phyloP scores from a whole-genome alignment of 2,113 vertebrate genomes.

The Oncorhynchus masou region DNA sequence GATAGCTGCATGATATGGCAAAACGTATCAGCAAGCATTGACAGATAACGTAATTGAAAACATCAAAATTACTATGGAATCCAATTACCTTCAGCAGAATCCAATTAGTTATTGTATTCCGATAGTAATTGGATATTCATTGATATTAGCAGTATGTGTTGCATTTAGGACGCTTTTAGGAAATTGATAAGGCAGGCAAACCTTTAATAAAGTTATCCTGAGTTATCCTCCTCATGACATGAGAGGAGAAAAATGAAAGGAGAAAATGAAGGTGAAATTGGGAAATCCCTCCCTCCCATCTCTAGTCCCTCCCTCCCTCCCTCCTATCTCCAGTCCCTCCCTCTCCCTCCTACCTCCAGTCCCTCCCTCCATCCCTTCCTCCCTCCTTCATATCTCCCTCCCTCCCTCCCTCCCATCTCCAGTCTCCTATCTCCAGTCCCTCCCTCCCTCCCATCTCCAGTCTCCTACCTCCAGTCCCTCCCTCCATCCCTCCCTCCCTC shows the following conservation, averaged over 20 bases:
- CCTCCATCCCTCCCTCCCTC: neutral
- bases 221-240: too few relatives aligned
- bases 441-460: neutral
- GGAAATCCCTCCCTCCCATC: neutral
- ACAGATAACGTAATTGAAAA: neutral
- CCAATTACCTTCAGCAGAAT: neutral
- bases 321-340: neutral
- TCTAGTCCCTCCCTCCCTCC: neutral
- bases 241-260: conserved; percentile 2
- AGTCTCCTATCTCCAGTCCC: neutral
- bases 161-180: conserved; percentile 15
- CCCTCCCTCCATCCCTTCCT: conserved; percentile 11
- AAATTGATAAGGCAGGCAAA: conserved; percentile 8
- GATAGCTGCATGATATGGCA: neutral
- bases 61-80: neutral
- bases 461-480: neutral
- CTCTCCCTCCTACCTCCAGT: neutral
- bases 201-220: conserved; percentile 19
- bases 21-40: neutral
- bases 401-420: neutral
- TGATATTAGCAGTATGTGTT: conserved; percentile 1
- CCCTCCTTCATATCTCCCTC: neutral
- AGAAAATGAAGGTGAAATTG: neutral
- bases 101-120: neutral
- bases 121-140: conserved; percentile 2